Base-by-base conservation (phyloP, 2,888 invertebrate species). In the Byasa hedistus region DNA sequence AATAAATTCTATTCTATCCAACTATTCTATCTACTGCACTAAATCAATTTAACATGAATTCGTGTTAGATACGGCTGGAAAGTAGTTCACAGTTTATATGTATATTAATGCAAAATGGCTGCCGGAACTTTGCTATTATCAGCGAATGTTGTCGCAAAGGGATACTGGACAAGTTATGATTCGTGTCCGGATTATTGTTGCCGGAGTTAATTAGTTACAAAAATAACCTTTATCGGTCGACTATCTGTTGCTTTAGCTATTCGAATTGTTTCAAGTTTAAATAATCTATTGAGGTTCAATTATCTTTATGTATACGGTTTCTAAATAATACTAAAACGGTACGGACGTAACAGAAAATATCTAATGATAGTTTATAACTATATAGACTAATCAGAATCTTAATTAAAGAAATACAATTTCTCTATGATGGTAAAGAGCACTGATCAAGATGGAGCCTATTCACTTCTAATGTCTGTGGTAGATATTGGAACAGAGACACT, bases 31-130 rank as follows among this genome's bases (percentile, higher is more conserved):
- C 32, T 1, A 32, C 10, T 32, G 7, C 8, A 32, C 10, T 32
- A 32, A 32, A 32, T 32, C 8, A 32, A 32, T 32, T 32, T 32
- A 32, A 32, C 32, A 48, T 48, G 12, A 48, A 48, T 48, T 5
- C 5, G 17, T 61, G 36, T 2, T 57, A 15, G 44, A 52, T 55
- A 48, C 61, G 61, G 64, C 68, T 67, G 68, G 69, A 73, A 73
- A 70, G 67, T 67, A 71, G 68, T 59, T 62, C 64, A 67, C 67
- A 59, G 62, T 58, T 44, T 60, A 58, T 69, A 62, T 70, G 69
- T 67, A 69, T 74, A 71, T 72, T 76, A 73, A 75, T 75, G 65
- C 73, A 66, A 70, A 71, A 72, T 73, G 68, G 68, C 69, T 52
- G 64, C 54, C 69, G 61, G 65, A 71, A 72, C 73, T 62, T 61